A percentile compares a stretch with the other conserved stretches of the same genome.
Conservation (phyloP, 2,113 vertebrate genomes). For the Condylura cristata region DNA sequence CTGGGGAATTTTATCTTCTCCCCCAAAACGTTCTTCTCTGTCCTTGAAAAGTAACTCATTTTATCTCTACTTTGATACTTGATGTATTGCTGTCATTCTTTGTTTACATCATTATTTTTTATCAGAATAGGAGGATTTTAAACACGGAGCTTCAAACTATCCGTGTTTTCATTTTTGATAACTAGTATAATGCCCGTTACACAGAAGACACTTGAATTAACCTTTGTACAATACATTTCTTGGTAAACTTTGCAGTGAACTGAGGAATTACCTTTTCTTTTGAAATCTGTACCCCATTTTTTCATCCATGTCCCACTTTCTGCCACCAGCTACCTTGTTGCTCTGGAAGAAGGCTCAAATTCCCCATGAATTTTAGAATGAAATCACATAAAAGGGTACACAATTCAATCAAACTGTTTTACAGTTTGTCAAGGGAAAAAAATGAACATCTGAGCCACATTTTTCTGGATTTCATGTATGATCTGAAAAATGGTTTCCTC, state of each 20-base stretch:
- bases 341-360: background rate
- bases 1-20: background rate
- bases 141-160: background rate
- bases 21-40: background rate
- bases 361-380: background rate
- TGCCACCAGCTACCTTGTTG: background rate
- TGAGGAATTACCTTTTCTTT: fast-evolving
- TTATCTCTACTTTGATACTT: background rate
- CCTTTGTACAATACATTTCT: background rate
- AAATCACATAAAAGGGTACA: background rate
- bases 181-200: background rate
- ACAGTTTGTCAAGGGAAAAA: background rate
- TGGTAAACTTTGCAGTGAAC: background rate
- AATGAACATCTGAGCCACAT: background rate
- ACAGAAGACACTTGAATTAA: background rate
- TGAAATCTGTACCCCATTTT: background rate
- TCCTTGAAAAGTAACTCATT: background rate
- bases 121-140: background rate
- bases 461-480: constrained; percentile 45
- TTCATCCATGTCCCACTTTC: background rate
- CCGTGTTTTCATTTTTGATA: background rate
- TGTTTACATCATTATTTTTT: background rate
- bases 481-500: constrained; percentile 44
- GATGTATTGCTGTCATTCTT: background rate
- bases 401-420: background rate